Evolutionary conservation across 2,113 vertebrate genomes (phyloP), one percentile per base, ranked within the genome.

Genomic region (Salminus brasiliensis): DNA sequence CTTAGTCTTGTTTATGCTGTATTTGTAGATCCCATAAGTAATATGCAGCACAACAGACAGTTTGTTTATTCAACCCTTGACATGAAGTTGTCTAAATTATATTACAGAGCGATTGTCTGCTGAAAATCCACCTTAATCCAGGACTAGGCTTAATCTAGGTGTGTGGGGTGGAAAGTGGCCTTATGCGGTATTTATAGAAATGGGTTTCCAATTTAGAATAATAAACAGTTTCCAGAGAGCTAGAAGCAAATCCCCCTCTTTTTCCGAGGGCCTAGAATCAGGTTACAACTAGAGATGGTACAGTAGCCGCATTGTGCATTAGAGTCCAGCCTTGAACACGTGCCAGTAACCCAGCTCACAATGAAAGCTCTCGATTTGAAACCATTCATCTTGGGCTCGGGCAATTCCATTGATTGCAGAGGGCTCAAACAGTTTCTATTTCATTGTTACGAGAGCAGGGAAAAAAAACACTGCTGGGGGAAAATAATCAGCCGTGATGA

Each of bases 401-500:
- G 27, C 34, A 74, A 34, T 45, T 59, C 62, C 29, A 60, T 23
- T 36, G 16, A 70, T 60, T 69, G 25, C 15, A 29, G 1, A n/a
- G 41, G 36, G 65, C 45, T 41, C 45, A 45, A 79, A 32, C 32
- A 27, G 43, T 49, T 34, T 63, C 15, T 66, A 34, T 36, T 39
- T 68, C 27, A 52, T 6, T 72, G 21, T 36, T 76, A 59, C 12
- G 39, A 18, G 29, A 25, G 30, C 15, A 18, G 23, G 43, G n/a
- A 53, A n/a, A 45, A 30, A 77, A 68, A 29, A 30, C 62, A n/a
- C 12, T 65, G 18, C 29, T 34, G 49, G 63, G n/a, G 21, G 49
- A 68, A 68, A 72, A 74, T 16, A 32, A 60, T 68, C 47, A 74
- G 47, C 25, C 4, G 67, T 60, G 69, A 76, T 72, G 47, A 43